Conservation (phyloP, 2,888 invertebrate species). For the Drosophila kuntzei region DNA sequence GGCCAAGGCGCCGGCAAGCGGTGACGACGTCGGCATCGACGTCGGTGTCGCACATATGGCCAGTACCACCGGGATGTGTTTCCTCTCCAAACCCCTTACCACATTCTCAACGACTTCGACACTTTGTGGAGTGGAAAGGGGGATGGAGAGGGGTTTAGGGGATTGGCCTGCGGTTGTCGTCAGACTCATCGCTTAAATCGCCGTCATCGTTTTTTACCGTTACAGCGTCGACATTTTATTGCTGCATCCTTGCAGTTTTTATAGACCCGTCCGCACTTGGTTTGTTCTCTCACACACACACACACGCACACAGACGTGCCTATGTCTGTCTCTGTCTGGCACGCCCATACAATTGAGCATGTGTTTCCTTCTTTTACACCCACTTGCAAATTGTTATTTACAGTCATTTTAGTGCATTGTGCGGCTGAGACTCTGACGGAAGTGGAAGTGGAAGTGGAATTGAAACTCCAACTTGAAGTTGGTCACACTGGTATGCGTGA, state of each 20-base stretch:
- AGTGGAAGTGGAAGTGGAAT: conserved; percentile 53
- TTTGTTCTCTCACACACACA: conserved; percentile 13
- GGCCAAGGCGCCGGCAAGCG: conserved; percentile 63
- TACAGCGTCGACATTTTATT: conserved; percentile 67
- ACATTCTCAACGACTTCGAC: conserved; percentile 11
- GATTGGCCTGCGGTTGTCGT: conserved; percentile 42
- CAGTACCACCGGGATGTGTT: conserved; percentile 41
- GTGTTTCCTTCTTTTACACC: conserved; percentile 64
- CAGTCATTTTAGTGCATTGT: conserved; percentile 79
- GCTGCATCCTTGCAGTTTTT: conserved; percentile 80
- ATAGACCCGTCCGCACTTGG: conserved; percentile 67
- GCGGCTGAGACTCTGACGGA: conserved; percentile 50
- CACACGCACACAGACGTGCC: neutral
- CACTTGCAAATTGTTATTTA: conserved; percentile 81
- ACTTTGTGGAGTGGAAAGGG: neutral
- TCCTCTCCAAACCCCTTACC: neutral
- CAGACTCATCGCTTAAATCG: conserved; percentile 54
- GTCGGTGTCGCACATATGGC: conserved; percentile 55
- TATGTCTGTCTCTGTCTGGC: conserved; percentile 43
- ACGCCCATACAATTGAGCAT: conserved; percentile 61
- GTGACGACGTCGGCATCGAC: conserved; percentile 13
- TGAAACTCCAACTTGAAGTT: conserved; percentile 41
- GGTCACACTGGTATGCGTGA: conserved; percentile 26
- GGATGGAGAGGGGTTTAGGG: neutral
- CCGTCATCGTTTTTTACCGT: conserved; percentile 50